Conservation (phyloP, 1,140 invertebrate genomes). For the Camponotus vicinus region DNA sequence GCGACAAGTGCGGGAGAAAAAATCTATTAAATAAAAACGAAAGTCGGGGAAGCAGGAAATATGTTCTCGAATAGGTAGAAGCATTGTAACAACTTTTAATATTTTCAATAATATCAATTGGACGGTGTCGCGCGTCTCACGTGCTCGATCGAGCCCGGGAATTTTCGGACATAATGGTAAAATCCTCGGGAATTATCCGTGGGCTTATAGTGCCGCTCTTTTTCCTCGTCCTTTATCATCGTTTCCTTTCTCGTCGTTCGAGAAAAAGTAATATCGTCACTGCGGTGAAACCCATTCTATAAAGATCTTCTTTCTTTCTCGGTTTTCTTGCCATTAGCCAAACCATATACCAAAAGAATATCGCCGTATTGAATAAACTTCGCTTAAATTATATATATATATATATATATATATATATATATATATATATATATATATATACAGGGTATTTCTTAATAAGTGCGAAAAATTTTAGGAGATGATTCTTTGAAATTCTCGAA, state of each 20-base stretch:
- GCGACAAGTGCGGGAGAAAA: background rate
- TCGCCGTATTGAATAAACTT: constrained; percentile 41
- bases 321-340: background rate
- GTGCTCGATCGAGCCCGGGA: constrained; percentile 30
- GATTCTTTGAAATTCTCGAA: too few species aligned
- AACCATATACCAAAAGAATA: background rate
- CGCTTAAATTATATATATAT: constrained; percentile 13
- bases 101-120: constrained; percentile 19
- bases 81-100: constrained; percentile 31
- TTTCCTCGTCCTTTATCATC: constrained; percentile 17
- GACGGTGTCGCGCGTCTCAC: constrained; percentile 5
- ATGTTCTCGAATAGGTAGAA: background rate
- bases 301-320: background rate
- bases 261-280: constrained; percentile 44
- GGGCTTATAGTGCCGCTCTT: background rate
- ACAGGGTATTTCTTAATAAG: too few species aligned
- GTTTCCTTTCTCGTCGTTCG: constrained; percentile 4
- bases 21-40: background rate
- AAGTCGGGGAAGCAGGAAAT: background rate
- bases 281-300: constrained; percentile 29
- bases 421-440: too few species aligned
- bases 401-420: constrained; percentile 6
- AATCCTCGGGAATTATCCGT: constrained; percentile 36
- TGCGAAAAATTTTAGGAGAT: too few species aligned
- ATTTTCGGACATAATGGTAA: constrained; percentile 51